Conservation (phyloP, 1,140 invertebrate species). For the Palaemon carinicauda region DNA sequence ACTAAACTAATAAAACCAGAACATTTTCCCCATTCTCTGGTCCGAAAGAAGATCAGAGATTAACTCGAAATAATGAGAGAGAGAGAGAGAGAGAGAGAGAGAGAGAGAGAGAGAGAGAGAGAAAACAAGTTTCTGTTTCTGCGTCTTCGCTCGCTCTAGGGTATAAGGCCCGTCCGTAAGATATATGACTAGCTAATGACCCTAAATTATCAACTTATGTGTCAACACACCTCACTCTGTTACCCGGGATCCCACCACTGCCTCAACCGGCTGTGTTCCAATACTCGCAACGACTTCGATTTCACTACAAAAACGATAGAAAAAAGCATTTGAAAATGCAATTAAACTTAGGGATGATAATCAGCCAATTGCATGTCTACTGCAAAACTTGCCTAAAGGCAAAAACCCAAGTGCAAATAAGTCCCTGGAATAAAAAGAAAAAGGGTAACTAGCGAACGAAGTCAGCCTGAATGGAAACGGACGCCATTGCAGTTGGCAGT, state of each 20-base stretch:
- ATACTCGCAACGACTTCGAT: not conserved
- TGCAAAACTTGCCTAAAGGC: not conserved
- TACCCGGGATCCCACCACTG: constrained; percentile 16
- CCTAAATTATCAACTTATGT: constrained; percentile 52
- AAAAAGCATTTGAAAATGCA: too few species aligned
- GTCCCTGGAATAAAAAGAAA: not conserved
- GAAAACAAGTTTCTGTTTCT: not conserved
- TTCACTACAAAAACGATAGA: not conserved
- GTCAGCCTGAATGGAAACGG: constrained; percentile 16
- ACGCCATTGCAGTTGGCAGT: constrained; percentile 52
- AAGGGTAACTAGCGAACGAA: not conserved
- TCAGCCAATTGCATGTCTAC: too few species aligned
- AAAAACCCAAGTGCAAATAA: not conserved
- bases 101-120: not conserved
- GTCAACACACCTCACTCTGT: constrained; percentile 53
- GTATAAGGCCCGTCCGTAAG: constrained; percentile 36
- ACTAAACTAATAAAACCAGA: too few species aligned
- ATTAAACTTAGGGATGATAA: too few species aligned
- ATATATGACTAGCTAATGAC: constrained; percentile 50
- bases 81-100: constrained; percentile 14
- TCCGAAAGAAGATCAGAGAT: not conserved
- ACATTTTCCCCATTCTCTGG: too few species aligned
- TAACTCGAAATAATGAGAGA: not conserved
- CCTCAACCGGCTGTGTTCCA: not conserved
- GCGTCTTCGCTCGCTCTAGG: constrained; percentile 11